Evolutionary conservation across 2,113 vertebrate genomes (phyloP), one percentile per base, ranked within the genome.

Genomic region (Lucifuga dentata): DNA sequence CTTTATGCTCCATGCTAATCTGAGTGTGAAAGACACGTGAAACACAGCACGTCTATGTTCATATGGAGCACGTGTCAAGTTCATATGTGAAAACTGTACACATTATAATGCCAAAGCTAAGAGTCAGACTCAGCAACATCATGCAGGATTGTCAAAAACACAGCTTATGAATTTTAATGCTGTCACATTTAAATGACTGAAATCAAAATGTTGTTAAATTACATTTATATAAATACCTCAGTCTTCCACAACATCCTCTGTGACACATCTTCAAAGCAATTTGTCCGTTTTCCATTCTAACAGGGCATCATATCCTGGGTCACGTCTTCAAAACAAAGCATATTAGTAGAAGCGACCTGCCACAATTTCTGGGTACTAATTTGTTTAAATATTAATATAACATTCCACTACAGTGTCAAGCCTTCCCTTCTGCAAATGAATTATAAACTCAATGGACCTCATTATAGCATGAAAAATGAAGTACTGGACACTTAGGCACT

Each of bases 311-410:
- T 44, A 78, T 74, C 62, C 58, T 45, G 65, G 68, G 73, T 73
- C 80, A 71, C 70, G 59, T 73, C 70, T 49, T 76, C 67, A 82
- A 87, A 80, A 51, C 26, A 7, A 29, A 29, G 26, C 26, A 29
- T 67, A 76, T 57, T 63, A 72, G 76, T 51, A 44, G 56, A 70
- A 59, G 61, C 51, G 60, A 60, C 20, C 26, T n/a, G 0, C 2
- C 12, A 11, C 57, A 55, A 36, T 81, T 80, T 76, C 52, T 43
- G 71, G 46, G 53, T 58, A 83, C 68, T 81, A 26, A 76, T 66
- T 59, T 55, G 53, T 78, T 80, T 73, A 77, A 86, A 85, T 83
- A 82, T 87, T 80, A 66, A 81, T 73, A 59, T 53, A 69, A 82
- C 68, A 66, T 60, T 49, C 56, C 2, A 13, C 60, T 71, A 44